Evolutionary conservation across 2,888 invertebrate species (phyloP).

Genomic region (Daptonema setosum): DNA sequence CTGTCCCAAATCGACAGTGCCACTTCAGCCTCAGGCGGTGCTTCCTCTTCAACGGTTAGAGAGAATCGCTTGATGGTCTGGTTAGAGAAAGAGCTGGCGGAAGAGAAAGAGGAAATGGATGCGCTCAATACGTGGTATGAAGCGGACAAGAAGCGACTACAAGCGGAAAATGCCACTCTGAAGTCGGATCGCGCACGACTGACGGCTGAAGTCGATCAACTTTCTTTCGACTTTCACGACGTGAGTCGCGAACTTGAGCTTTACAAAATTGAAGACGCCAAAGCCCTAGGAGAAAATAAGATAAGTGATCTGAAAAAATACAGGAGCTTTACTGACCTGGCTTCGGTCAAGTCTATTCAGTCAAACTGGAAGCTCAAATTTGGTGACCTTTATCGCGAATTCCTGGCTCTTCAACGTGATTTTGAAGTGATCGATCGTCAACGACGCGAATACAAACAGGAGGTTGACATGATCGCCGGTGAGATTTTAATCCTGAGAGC

Average conservation of each 20-base stretch:
- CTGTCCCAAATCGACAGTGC: constrained; percentile 13
- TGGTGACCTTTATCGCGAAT: not conserved
- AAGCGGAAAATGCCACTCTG: constrained; percentile 9
- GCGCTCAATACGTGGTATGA: constrained; percentile 8
- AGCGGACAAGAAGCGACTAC: constrained; percentile 13
- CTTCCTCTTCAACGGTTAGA: not conserved
- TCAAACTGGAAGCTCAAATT: not conserved
- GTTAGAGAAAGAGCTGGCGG: constrained; percentile 5
- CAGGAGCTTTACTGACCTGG: not conserved
- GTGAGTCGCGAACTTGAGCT: constrained; percentile 13
- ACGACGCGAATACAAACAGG: not conserved
- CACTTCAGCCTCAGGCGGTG: constrained; percentile 6
- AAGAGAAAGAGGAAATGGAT: constrained; percentile 8
- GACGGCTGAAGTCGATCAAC: constrained; percentile 1
- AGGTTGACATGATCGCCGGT: not conserved
- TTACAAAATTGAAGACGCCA: constrained; percentile 11
- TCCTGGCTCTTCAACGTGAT: not conserved
- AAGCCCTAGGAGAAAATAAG: not conserved
- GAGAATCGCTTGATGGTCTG: constrained; percentile 3
- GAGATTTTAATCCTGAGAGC: not conserved
- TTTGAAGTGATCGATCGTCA: not conserved
- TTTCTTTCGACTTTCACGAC: constrained; percentile 8
- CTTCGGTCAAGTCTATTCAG: not conserved
- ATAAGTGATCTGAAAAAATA: not conserved
- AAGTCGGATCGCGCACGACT: not conserved